Conservation (phyloP, 2,888 invertebrate genomes). For the Reticulitermes lucifugus region DNA sequence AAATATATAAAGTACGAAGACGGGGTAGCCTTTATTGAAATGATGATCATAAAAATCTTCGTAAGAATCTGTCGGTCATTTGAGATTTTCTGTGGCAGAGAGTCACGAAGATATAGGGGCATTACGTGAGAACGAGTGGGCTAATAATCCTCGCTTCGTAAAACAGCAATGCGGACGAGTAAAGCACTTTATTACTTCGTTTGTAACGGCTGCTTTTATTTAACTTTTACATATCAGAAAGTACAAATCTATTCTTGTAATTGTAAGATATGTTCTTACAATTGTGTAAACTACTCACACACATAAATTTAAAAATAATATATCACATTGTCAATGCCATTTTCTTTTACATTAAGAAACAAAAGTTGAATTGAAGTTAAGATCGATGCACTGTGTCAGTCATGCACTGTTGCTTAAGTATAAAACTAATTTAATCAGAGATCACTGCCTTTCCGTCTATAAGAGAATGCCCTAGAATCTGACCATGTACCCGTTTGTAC, state of each 20-base stretch:
- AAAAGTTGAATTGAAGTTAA: background rate
- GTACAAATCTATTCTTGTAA: background rate
- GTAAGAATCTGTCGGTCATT: no score
- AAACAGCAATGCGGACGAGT: no score
- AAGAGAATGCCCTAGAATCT: background rate
- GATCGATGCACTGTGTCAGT: background rate
- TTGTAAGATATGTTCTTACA: background rate
- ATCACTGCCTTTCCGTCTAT: background rate
- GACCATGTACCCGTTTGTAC: constrained; percentile 25
- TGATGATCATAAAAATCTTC: no score
- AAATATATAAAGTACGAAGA: no score
- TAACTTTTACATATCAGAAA: background rate
- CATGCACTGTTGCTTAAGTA: background rate
- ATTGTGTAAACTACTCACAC: background rate
- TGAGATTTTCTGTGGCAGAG: no score
- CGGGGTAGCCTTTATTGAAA: no score
- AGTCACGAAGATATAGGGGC: no score
- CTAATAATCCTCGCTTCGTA: no score
- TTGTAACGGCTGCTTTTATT: background rate
- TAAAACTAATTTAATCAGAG: background rate
- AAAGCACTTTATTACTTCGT: no score
- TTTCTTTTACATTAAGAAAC: background rate
- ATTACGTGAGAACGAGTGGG: no score
- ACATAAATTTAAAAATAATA: background rate
- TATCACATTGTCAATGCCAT: background rate